Evolutionary conservation across 2,797 vertebrate genomes (phyloP), one percentile per base, ranked within the genome.

Genomic region (Hydrocynus forskahlii): DNA sequence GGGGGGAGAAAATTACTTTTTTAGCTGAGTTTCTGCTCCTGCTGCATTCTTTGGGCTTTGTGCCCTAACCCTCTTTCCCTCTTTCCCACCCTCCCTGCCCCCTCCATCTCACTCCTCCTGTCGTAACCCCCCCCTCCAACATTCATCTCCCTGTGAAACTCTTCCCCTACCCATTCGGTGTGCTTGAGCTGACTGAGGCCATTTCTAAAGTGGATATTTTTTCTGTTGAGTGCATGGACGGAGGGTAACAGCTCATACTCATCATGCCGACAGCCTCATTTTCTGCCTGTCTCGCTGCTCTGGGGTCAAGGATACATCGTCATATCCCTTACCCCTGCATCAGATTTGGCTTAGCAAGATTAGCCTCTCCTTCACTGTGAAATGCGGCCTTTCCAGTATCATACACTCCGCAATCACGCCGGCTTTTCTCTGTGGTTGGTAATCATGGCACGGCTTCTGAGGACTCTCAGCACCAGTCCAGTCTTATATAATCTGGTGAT

Each of bases 271-370:
- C 80, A 79, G 71, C 59, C 83, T 84, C 81, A 84, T 86, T 86
- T 86, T 81, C 80, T 78, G 76, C 74, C 70, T 69, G 81, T 81
- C 76, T 79, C 54, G 0, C 78, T 70, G 72, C 57, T 74, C 59
- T 73, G 77, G 79, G 81, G 83, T 86, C 85, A 86, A 83, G 85
- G 80, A 86, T 86, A 64, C 80, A 82, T 80, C 74, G 60, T 72
- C 81, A 75, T 67, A 79, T 78, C 73, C 68, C 79, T 79, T 72
- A 69, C 79, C 76, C 68, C 73, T 75, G 76, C 72, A 77, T 75
- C 69, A 60, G 60, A 66, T 40, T 64, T 48, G 79, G 76, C 76
- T 69, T 54, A 54, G 62, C 63, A 84, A 83, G 74, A 81, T 83
- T 77, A 69, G 67, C 55, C 71, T 83, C 70, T 79, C 70, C 29